A percentile compares a stretch with the other conserved stretches of the same genome.
phyloP scores from a whole-genome alignment of 2,797 vertebrate genomes.

The Neosilurus hyrtlii region DNA sequence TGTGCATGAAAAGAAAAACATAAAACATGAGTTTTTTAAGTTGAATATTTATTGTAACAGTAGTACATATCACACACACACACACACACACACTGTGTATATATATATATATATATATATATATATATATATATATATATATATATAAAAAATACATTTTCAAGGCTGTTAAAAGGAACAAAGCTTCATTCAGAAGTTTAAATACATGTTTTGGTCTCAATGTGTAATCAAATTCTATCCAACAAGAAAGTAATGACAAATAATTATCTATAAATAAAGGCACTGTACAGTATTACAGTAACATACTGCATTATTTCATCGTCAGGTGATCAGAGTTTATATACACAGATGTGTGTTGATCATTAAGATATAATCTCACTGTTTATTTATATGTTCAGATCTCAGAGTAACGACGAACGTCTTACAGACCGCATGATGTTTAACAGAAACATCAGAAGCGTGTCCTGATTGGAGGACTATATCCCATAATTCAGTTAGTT shows the following conservation, averaged over 20 bases:
- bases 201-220: slow-evolving; percentile 1
- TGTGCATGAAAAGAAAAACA: background rate
- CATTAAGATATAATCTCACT: slow-evolving; percentile 31
- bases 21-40: background rate
- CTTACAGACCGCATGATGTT: background rate
- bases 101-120: too few relatives aligned
- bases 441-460: background rate
- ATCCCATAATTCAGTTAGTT: slow-evolving; percentile 60
- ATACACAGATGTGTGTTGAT: slow-evolving; percentile 49
- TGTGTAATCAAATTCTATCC: background rate
- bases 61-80: background rate
- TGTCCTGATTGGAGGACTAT: background rate
- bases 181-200: slow-evolving; percentile 2
- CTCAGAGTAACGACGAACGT: background rate
- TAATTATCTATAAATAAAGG: slow-evolving; percentile 39
- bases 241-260: slow-evolving; percentile 20
- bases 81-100: too few relatives aligned
- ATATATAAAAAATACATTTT: slow-evolving; percentile 8
- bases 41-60: slow-evolving; percentile 14
- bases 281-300: slow-evolving; percentile 61
- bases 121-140: too few relatives aligned
- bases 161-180: slow-evolving; percentile 25
- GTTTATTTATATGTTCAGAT: background rate
- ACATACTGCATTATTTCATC: slow-evolving; percentile 51
- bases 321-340: slow-evolving; percentile 17